A percentile compares a stretch with the other conserved stretches of the same genome.
phyloP scores from a whole-genome alignment of 2,888 invertebrate genomes.

The Sinodicranocentrus sp. region DNA sequence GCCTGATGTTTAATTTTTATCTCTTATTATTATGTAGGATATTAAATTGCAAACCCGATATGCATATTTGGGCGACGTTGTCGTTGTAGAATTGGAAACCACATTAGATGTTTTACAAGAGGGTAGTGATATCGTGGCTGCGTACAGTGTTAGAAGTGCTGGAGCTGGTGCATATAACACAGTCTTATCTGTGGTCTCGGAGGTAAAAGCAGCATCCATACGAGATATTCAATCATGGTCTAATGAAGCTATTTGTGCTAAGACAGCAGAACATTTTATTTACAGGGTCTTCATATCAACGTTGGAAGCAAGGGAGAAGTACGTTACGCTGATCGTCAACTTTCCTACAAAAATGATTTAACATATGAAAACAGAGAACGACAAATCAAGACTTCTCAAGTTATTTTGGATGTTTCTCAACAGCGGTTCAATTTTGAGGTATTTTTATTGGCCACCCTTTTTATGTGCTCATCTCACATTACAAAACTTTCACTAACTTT shows the following conservation, averaged over 20 bases:
- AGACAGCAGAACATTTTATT: not conserved
- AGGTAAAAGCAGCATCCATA: conserved; percentile 21
- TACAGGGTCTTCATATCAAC: conserved; percentile 69
- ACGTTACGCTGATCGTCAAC: conserved; percentile 40
- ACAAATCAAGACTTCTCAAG: conserved; percentile 56
- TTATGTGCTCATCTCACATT: not conserved
- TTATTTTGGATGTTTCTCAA: conserved; percentile 35
- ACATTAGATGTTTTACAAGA: conserved; percentile 68
- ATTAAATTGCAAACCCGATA: conserved; percentile 50
- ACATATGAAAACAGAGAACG: conserved; percentile 64
- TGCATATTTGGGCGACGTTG: conserved; percentile 32
- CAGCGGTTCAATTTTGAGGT: conserved; percentile 63
- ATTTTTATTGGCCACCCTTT: no score
- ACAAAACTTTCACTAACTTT: conserved; percentile 8
- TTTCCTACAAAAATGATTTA: conserved; percentile 54
- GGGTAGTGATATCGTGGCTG: conserved; percentile 46
- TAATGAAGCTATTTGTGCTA: not conserved
- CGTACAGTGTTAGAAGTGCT: conserved; percentile 34
- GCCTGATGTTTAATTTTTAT: not conserved
- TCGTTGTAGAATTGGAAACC: conserved; percentile 58
- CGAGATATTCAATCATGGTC: not conserved
- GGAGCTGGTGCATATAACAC: conserved; percentile 40
- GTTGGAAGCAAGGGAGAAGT: conserved; percentile 61
- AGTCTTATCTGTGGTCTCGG: conserved; percentile 49
- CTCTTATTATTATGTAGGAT: conserved; percentile 30